Evolutionary conservation across 2,888 invertebrate genomes (phyloP), one percentile per base, ranked within the genome.

Genomic region (Eupeodes luniger): DNA sequence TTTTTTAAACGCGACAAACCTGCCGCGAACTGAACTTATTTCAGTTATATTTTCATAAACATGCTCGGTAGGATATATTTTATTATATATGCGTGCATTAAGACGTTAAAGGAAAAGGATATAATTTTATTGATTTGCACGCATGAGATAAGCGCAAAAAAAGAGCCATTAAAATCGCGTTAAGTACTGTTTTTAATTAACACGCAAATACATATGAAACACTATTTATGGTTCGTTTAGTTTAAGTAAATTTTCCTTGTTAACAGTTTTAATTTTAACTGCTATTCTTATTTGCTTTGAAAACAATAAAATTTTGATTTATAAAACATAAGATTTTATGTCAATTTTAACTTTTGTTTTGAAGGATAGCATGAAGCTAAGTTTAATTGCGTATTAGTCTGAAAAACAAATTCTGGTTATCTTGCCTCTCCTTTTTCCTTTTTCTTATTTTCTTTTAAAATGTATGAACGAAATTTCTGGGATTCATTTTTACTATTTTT

Each of bases 201-300:
- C 40, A 40, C 40, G 40, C 40, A 40, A 7, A 40, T 9, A 40
- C 55, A 81, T n/a, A n/a, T n/a, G 47, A 72, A 72, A 0, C 57
- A 88, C 88, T 88, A 88, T 88, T 88, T 81, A 88, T 78, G 88
- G 85, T 88, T 88, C 84, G 88, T 81, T 88, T 27, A 77, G 72
- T 57, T 66, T 57, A 78, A 77, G 61, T 55, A 81, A 70, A 75
- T 64, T 69, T 47, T 53, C 12, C 27, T 72, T n/a, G 51, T 9
- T 59, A 64, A n/a, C 10, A 40, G 34, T 49, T 78, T 76, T 47
- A 19, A 0, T 19, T 57, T 6, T 5, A 10, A 5, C 2, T 36
- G 36, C 7, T 5, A 6, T 0, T 36, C 36, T 1, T 6, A 36
- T 6, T 5, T 36, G 36, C 7, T 36, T 36, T 36, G 5, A 36